phyloP scores from a whole-genome alignment of 2,888 invertebrate genomes.

The Hypsopygia costalis region DNA sequence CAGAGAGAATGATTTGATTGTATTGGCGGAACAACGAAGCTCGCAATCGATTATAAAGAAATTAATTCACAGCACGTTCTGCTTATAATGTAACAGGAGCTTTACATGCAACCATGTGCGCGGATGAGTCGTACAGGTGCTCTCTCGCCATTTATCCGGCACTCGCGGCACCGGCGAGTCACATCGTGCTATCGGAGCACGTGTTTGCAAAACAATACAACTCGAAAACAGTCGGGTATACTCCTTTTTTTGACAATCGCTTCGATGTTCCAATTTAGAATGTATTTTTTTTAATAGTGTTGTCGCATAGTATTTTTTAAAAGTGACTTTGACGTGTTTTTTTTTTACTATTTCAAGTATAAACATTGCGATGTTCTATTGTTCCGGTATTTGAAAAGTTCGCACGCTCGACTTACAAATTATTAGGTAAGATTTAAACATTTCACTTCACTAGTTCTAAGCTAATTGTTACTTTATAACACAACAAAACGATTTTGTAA shows the following conservation, averaged over 20 bases:
- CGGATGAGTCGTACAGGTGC: constrained; percentile 51
- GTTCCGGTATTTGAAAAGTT: constrained; percentile 44
- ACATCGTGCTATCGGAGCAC: constrained; percentile 37
- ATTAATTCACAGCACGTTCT: background rate
- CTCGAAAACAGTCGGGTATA: constrained; percentile 4
- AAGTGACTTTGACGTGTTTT: constrained; percentile 14
- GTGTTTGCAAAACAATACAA: constrained; percentile 32
- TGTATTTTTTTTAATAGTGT: background rate
- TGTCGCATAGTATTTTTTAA: constrained; percentile 1
- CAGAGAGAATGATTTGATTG: too few species aligned
- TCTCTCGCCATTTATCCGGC: constrained; percentile 66
- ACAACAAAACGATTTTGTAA: too few species aligned
- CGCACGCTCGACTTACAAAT: constrained; percentile 32
- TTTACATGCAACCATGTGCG: constrained; percentile 28
- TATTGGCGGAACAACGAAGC: too few species aligned
- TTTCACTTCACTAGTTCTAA: constrained; percentile 1
- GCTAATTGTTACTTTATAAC: too few species aligned
- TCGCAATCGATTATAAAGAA: background rate
- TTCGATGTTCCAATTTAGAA: constrained; percentile 2
- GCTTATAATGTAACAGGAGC: constrained; percentile 7
- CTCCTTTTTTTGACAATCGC: constrained; percentile 4
- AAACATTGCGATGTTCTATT: constrained; percentile 40
- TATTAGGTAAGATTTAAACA: constrained; percentile 44
- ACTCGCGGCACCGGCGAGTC: constrained; percentile 62
- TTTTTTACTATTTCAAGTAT: constrained; percentile 15